A percentile compares a stretch with the other conserved stretches of the same genome.
phyloP scores from a whole-genome alignment of 2,888 invertebrate species.

The Cheilosia urbana region DNA sequence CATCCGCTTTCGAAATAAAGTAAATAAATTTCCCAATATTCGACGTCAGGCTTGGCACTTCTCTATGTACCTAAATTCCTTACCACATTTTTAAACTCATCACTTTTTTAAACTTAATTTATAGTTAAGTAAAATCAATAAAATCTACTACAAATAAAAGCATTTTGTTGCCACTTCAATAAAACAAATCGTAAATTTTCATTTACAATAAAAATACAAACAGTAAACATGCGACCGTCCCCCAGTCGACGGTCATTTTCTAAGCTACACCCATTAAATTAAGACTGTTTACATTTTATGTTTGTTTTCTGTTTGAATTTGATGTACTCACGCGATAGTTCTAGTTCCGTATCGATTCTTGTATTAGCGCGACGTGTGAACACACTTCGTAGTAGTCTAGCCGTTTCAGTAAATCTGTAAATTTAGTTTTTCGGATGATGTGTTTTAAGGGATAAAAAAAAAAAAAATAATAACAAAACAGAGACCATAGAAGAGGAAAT shows the following conservation, averaged over 20 bases:
- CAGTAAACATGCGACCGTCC: too few species aligned
- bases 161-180: too few species aligned
- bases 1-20: too few species aligned
- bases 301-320: constrained; percentile 28
- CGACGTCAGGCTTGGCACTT: too few species aligned
- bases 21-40: too few species aligned
- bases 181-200: too few species aligned
- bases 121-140: too few species aligned
- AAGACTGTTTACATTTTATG: not conserved
- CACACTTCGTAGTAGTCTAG: constrained; percentile 96
- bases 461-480: constrained; percentile 10
- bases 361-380: constrained; percentile 92
- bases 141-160: too few species aligned
- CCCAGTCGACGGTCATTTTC: not conserved
- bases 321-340: constrained; percentile 94
- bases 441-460: constrained; percentile 32
- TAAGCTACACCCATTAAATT: constrained; percentile 3
- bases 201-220: too few species aligned
- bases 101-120: too few species aligned
- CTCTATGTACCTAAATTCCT: too few species aligned
- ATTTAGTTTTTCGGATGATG: constrained; percentile 57
- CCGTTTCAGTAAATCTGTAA: constrained; percentile 98
- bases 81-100: too few species aligned
- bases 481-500: constrained; percentile 11
- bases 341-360: constrained; percentile 93